Base-by-base conservation (phyloP, 2,113 vertebrate species). In the Hyperoodon ampullatus region DNA sequence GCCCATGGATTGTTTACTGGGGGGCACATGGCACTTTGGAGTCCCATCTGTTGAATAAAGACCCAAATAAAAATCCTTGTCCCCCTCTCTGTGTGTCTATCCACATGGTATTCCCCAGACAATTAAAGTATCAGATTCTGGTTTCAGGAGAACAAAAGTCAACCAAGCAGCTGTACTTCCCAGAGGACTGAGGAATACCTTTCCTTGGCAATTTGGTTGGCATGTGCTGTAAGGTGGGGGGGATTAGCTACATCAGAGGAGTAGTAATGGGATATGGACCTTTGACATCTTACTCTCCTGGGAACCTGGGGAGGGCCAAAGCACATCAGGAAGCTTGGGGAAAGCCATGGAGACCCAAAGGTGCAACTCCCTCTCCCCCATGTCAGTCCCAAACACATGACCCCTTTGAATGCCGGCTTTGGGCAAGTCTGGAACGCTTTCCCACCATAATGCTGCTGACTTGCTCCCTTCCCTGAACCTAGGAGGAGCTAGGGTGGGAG, bases 241-340 rank as follows among this genome's bases (percentile, higher is more conserved):
- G 53, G 53, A 61, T 96, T 77, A 93, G 65, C 82, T 72, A 33
- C 75, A 80, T 93, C 0, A 0, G 53, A 95, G 97, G 96, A 97
- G 97, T 92, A 94, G 97, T 97, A 98, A 98, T 1, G 6, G 85
- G 96, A 98, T 97, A 90, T 85, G 89, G 94, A 44, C 94, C 97
- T 98, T 96, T 97, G 97, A 98, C 96, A 75, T 61, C 60, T 24
- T 92, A 80, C 21, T 93, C 87, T 2, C 39, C 60, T 21, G 33
- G 30, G 75, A 30, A 35, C 33, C 61, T 44, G 4, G 35, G 65
- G 33, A 89, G 72, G 66, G 9, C 61, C 15, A 33, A 70, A 19
- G 19, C 33, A 2, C 21, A 23, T 42, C 14, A 39, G 13, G 16
- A 28, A 86, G 61, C 21, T 7, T 13, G 42, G 42, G 15, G 42